phyloP scores from a whole-genome alignment of 2,797 vertebrate genomes.

The Urophycis tenuis region DNA sequence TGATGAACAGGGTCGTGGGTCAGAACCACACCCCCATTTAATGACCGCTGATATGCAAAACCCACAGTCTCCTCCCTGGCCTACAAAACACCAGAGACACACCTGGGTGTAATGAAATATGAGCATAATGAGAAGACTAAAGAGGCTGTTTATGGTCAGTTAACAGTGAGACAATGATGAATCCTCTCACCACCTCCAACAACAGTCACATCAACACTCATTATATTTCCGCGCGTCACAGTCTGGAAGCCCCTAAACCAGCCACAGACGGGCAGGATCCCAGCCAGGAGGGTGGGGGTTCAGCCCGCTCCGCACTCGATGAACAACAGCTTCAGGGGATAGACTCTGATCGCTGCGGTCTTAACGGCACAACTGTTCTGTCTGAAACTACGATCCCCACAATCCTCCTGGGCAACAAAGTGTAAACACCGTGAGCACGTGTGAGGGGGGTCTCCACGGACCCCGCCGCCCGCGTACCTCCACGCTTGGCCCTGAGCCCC shows the following conservation, averaged over 20 bases:
- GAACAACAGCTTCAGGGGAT: background rate
- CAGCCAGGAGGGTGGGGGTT: background rate
- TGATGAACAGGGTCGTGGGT: too few species aligned
- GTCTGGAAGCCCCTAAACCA: background rate
- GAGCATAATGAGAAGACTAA: background rate
- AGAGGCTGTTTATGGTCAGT: background rate
- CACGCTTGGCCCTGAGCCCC: too few species aligned
- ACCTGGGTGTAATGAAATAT: background rate
- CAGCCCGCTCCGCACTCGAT: background rate
- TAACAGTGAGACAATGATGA: background rate
- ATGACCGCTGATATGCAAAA: background rate
- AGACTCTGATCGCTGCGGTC: background rate
- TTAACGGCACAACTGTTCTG: background rate
- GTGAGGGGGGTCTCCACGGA: too few species aligned
- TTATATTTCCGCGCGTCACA: background rate
- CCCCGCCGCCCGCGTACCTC: too few species aligned
- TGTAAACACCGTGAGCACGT: background rate
- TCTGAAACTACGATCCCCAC: background rate
- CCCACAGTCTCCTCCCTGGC: background rate
- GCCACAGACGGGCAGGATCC: background rate
- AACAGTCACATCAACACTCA: background rate
- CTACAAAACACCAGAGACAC: background rate
- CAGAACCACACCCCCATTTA: background rate
- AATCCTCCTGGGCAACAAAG: background rate
- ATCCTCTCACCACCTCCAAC: background rate